Evolutionary conservation across 2,888 invertebrate species (phyloP), one percentile per base, ranked within the genome.

Genomic region (Eilema caniola): DNA sequence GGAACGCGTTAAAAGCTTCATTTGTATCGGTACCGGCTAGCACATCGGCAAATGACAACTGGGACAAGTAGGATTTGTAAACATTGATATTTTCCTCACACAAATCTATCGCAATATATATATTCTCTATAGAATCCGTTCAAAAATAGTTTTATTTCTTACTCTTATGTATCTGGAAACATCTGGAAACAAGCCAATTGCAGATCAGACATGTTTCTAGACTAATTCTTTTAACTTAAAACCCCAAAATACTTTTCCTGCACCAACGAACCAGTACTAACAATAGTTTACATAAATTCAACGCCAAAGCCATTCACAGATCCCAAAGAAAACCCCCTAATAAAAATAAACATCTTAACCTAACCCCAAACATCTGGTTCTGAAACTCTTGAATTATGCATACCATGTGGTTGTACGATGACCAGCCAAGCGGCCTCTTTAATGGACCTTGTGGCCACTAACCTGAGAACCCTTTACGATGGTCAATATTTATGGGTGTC

Each of bases 401-500:
- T 86, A 78, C 77, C 79, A 72, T 83, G 84, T 82, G 77, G 86
- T 86, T 80, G 79, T 72, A 74, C 72, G 72, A 82, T 82, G 83
- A 77, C 85, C 90, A 86, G 63, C 82, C 79, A 86, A 85, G 86
- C 90, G 88, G 75, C 83, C 86, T 83, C 83, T 88, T 84, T 88
- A 91, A 90, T 88, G 91, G 87, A 84, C 86, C 90, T 88, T 88
- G 83, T 75, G 76, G 81, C 84, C 86, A 81, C 81, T 85, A 80
- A 79, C 80, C 68, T 72, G 78, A 84, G 86, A 88, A 89, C 89
- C 90, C 91, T 89, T 90, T 90, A 79, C 83, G 73, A 76, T 82
- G 86, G 86, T 88, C 89, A 88, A 88, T 92, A 91, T 92, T 92
- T 92, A 92, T 91, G 86, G 85, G 86, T 76, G 83, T 85, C 84